Evolutionary conservation across 2,113 vertebrate species (phyloP).

Genomic region (Cyrtonyx montezumae): DNA sequence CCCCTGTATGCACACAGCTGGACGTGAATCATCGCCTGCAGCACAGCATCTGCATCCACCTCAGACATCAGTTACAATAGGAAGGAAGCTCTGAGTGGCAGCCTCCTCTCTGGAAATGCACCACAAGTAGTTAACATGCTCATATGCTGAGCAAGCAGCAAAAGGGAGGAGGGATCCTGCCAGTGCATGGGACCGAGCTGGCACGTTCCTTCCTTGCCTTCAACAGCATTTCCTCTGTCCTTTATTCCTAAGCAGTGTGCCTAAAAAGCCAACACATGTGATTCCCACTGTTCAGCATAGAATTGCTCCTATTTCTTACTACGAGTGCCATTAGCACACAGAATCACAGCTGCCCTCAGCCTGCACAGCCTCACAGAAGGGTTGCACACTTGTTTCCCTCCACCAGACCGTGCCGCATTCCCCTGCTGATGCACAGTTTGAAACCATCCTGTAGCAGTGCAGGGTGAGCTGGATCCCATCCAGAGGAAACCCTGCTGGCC

Average conservation of each 20-base stretch:
- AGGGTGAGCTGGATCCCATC: not conserved
- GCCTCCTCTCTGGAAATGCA: not conserved
- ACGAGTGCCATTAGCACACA: not conserved
- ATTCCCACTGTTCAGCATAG: rapidly evolving
- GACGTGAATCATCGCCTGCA: not conserved
- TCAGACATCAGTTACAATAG: not conserved
- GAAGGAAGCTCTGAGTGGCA: not conserved
- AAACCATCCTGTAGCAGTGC: not conserved
- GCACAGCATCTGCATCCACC: not conserved
- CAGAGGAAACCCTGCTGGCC: not conserved
- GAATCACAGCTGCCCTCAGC: not conserved
- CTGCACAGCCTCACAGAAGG: not conserved
- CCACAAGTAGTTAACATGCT: not conserved
- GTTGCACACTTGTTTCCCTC: not conserved
- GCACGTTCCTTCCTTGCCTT: not conserved
- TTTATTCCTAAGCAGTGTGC: not conserved
- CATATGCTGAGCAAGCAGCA: not conserved
- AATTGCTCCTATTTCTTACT: not conserved
- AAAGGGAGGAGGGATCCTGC: not conserved
- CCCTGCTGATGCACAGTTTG: not conserved
- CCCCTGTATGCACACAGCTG: not conserved
- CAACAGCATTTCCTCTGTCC: not conserved
- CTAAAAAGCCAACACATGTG: rapidly evolving
- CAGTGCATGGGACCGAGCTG: not conserved
- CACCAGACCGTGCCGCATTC: not conserved